Conservation (phyloP, 2,113 vertebrate genomes). For the Felis catus region DNA sequence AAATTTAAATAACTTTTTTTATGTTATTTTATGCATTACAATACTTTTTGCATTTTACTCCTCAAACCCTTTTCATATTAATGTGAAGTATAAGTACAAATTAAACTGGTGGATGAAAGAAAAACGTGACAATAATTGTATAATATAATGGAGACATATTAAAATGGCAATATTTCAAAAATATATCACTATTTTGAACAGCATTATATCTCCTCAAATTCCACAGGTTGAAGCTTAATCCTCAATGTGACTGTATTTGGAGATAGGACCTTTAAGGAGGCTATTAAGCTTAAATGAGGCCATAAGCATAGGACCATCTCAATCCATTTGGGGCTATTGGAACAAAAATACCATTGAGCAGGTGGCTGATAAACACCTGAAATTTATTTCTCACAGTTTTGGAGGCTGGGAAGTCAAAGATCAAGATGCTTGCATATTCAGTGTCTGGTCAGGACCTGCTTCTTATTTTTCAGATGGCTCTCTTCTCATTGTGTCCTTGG, state of each 20-base stretch:
- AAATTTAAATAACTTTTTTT: too few species aligned
- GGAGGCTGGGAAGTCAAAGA: background rate
- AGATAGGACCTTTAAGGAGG: background rate
- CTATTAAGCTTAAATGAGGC: background rate
- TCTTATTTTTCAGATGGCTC: background rate
- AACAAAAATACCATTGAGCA: background rate
- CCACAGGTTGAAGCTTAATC: background rate
- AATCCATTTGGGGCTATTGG: background rate
- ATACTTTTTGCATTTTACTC: too few species aligned
- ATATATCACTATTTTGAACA: background rate
- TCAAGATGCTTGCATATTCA: background rate
- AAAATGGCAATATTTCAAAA: background rate
- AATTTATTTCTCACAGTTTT: background rate
- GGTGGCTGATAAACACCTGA: background rate
- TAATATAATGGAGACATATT: background rate
- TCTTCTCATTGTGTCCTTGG: background rate
- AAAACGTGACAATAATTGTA: background rate
- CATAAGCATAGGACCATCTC: background rate
- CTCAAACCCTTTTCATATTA: background rate
- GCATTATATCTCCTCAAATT: background rate
- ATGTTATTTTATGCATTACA: background rate
- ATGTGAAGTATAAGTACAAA: background rate
- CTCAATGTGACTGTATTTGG: background rate
- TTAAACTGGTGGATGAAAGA: background rate
- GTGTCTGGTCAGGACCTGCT: background rate